These are phyloP conservation scores for Chorisops tibialis DNA, from an alignment of 2,888 invertebrate genomes.

Conservation along the genomic window DNA sequence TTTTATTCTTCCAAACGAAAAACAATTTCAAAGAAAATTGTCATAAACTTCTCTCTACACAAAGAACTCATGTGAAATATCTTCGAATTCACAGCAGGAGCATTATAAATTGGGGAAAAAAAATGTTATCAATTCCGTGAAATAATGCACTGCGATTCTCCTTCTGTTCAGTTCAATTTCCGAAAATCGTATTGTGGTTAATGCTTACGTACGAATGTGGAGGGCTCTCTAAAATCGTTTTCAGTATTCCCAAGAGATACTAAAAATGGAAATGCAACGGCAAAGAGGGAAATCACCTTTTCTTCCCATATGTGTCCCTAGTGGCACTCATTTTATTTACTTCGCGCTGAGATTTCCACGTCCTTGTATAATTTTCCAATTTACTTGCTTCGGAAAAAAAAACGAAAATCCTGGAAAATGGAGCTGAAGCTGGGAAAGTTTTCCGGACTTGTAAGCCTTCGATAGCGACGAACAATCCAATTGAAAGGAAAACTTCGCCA, in stretches of 20 bases:
- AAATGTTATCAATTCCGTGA: too few species aligned
- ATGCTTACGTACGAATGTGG: neutral
- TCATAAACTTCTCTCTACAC: too few species aligned
- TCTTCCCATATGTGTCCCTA: constrained; percentile 13
- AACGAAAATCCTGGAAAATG: neutral
- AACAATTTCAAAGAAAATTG: too few species aligned
- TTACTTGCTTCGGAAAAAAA: constrained; percentile 18
- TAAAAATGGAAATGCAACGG: constrained; percentile 21
- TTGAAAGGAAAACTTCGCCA: constrained; percentile 29
- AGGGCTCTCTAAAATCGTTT: neutral
- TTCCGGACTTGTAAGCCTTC: neutral
- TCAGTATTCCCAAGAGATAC: neutral
- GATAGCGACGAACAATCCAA: constrained; percentile 28
- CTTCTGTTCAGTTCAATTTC: too few species aligned
- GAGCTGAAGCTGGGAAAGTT: neutral
- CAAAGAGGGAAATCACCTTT: constrained; percentile 14
- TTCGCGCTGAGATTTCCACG: constrained; percentile 25
- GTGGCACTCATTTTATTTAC: constrained; percentile 25
- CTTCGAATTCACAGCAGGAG: too few species aligned
- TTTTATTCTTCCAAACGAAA: too few species aligned
- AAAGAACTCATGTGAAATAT: too few species aligned
- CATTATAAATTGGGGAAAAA: too few species aligned
- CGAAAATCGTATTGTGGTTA: neutral
- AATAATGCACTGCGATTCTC: too few species aligned
- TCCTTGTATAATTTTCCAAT: constrained; percentile 29